Evolutionary conservation across 2,888 invertebrate genomes (phyloP), one percentile per base, ranked within the genome.

Genomic region (Camponotus fellah): DNA sequence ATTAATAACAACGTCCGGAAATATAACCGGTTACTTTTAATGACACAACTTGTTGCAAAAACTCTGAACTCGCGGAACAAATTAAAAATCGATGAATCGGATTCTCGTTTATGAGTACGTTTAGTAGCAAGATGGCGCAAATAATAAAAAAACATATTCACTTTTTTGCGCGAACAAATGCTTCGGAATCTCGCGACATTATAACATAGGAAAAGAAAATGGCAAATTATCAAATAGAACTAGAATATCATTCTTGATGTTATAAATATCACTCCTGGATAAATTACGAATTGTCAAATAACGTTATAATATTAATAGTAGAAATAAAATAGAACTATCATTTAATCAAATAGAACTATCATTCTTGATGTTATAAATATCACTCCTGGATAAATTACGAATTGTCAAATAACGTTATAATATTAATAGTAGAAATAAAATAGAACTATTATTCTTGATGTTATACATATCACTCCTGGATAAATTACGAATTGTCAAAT

Each of bases 1-100:
- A 85, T 85, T 77, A 62, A 71, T 71, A 62, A 17, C 34, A 21
- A 58, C 60, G 46, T 71, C 12, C 60, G 60, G 49, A 12, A 26
- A 46, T 72, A 53, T 62, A 40, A 46, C 62, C 17, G 49, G 46
- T 79, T 53, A 40, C 37, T 37, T 64, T 64, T 64, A 74, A 80
- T 46, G 62, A 37, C 62, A 56, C 43, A 66, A 77, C 77, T 77
- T 66, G 66, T 77, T 58, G 77, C 77, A 77, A 77, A 77, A 77
- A 77, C 32, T 66, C 66, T 65, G 26, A 77, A 56, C 56, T 40
- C 26, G 17, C 12, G 26, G 26, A 26, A 14, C 40, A 66, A 14
- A 66, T 77, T 66, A 66, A 77, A 66, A 66, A 66, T 77, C 66
- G 40, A 77, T 66, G 32, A 56, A 66, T 56, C 77, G 56, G 26